Percentiles rank a stretch among this genome's conserved stretches.
Conservation (phyloP, 2,797 vertebrate genomes). For the Siniperca scherzeri region DNA sequence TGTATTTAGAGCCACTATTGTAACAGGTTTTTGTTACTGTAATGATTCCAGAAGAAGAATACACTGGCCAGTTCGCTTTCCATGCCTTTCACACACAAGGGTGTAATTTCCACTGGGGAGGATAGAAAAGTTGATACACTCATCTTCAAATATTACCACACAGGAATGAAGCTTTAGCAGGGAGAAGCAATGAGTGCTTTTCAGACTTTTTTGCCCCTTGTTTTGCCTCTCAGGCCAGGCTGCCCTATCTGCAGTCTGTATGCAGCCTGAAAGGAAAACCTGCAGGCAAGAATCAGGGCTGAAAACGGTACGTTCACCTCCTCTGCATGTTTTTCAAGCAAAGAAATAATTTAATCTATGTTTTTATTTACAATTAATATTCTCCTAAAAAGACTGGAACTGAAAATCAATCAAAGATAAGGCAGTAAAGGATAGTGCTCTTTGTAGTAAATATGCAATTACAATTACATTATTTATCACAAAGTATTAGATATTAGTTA, state of each 20-base stretch:
- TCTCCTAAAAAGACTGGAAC: neutral
- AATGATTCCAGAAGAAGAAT: neutral
- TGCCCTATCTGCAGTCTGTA: neutral
- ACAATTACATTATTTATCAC: neutral
- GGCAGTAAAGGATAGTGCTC: neutral
- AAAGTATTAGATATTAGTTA: neutral
- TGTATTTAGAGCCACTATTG: neutral
- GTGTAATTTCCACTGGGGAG: neutral
- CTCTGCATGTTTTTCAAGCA: neutral
- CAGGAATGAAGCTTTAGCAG: neutral
- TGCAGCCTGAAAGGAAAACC: neutral
- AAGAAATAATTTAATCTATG: neutral
- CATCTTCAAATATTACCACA: neutral
- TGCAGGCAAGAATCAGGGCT: neutral
- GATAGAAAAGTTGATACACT: neutral
- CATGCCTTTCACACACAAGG: neutral
- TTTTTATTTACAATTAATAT: neutral
- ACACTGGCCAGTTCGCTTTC: neutral
- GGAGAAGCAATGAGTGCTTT: neutral
- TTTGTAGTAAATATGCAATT: neutral
- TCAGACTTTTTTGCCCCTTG: neutral
- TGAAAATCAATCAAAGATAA: neutral
- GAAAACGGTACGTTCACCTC: neutral
- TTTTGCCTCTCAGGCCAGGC: neutral
- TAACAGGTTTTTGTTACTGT: neutral